Base-by-base conservation (phyloP, 1,140 invertebrate genomes). In the Heliconius nattereri region DNA sequence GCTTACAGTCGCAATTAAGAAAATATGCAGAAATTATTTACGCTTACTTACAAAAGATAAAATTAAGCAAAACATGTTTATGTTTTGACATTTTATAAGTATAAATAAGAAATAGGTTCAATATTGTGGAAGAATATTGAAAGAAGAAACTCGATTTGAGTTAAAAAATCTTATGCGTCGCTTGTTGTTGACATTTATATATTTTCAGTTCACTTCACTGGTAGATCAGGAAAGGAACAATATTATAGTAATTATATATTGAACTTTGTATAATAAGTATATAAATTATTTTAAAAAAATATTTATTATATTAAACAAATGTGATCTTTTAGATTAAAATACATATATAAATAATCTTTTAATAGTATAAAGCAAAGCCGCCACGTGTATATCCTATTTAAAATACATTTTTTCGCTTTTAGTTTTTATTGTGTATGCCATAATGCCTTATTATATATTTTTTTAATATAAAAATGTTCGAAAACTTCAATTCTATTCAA, bases 131-230 rank as follows among this genome's bases (percentile, higher is more conserved):
- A 52, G 49, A 52, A 52, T 52, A 52, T 20, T 52, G 49, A 52
- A 52, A 52, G 49, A 52, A 20, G 49, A 52, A 52, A 57, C 8
- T 57, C 54, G 20, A 66, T 26, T 26, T 26, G 9, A 26, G 60
- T 66, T 66, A n/a, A 57, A 66, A 66, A 66, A 66, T 6, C 2
- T 66, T 66, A 66, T 29, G 60, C 60, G 60, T 66, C 23, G 13
- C 11, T 26, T 66, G 60, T 5, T 66, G 60, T 11, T 66, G 60
- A 66, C 60, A 66, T 66, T 66, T 66, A 66, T 66, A 66, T 13
- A 16, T 66, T 13, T 66, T 66, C 60, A 66, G 60, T 66, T 66
- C 60, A 66, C 60, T 66, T 66, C 60, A 66, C 60, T 66, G n/a
- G 54, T 57, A 57, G 60, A 66, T 66, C 60, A 66, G 60, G 60